Evolutionary conservation across 1,140 invertebrate genomes (phyloP), one percentile per base, ranked within the genome.

Genomic region (Apis dorsata): DNA sequence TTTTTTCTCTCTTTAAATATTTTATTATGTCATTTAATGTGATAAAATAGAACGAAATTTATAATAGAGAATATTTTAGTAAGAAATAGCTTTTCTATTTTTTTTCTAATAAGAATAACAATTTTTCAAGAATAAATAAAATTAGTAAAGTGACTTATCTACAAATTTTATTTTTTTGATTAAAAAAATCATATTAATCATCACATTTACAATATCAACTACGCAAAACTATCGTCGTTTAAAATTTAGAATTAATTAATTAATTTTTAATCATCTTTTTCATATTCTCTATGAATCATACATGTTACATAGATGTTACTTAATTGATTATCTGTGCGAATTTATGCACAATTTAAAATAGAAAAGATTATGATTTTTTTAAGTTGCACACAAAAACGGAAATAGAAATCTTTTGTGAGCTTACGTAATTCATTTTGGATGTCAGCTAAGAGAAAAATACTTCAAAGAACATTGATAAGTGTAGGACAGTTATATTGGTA

Each of bases 371-470:
- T 49, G 49, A 53, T 53, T 15, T 15, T 28, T 71, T 24, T 60
- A 62, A 24, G 24, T 15, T 59, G 73, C 15, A n/a, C 62, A 11
- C 19, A 34, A 28, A 53, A 86, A 60, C 4, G 49, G 53, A 72
- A 60, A 11, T 55, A 62, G 34, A 19, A 77, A 44, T 85, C 15
- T 71, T 59, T 81, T 57, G 49, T 19, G 51, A 59, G 55, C 10
- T 4, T 63, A 19, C 17, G 17, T 68, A 57, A 59, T 60, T 53
- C 55, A 53, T 72, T 55, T 66, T 24, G 60, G 75, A 65, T 83
- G 51, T 19, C 44, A 70, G 55, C 74, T 86, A 83, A 21, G 74
- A 86, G 74, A 86, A 86, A 74, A 85, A 70, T 57, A 84, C 79
- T 82, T 24, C 63, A 65, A 55, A 77, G 73, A 82, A 87, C 71